These are phyloP conservation scores for Scophthalmus maximus DNA, from an alignment of 2,113 vertebrate species.

Conservation along the genomic window DNA sequence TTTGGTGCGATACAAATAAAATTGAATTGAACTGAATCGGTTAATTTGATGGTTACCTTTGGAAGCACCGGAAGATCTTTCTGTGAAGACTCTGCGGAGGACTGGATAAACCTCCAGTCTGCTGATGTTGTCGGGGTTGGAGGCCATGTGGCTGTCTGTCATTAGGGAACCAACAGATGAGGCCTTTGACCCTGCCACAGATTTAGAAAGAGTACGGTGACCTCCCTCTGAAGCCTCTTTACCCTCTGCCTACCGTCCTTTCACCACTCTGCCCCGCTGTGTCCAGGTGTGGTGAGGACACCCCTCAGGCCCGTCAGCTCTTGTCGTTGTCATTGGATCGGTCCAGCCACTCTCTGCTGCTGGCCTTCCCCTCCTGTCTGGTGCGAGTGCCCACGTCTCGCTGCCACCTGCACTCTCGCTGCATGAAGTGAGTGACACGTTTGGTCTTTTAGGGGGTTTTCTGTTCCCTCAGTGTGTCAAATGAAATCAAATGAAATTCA, in stretches of 20 bases:
- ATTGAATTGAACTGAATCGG: too few relatives aligned
- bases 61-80: too few relatives aligned
- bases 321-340: constrained; percentile 92
- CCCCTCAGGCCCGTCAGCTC: constrained; percentile 84
- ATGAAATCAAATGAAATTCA: constrained; percentile 16
- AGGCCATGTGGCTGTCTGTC: constrained; percentile 2
- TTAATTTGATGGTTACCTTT: too few relatives aligned
- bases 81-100: too few relatives aligned
- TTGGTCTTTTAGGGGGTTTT: not conserved
- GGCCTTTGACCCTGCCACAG: constrained; percentile 20
- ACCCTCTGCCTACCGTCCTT: constrained; percentile 14
- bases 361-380: constrained; percentile 92
- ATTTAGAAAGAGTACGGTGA: not conserved
- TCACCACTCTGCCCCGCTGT: not conserved
- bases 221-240: not conserved
- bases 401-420: constrained; percentile 92
- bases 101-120: not conserved
- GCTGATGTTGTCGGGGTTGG: constrained; percentile 21
- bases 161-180: constrained; percentile 21
- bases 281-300: constrained; percentile 87
- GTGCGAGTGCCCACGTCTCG: constrained; percentile 91
- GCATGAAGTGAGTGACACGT: constrained; percentile 90
- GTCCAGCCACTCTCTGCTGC: constrained; percentile 87
- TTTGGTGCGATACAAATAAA: too few relatives aligned
- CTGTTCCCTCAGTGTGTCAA: not conserved